These are phyloP conservation scores for Strongylocentrotus purpuratus DNA, from an alignment of 35 echinoderm and acorn worm species.

Conservation along the genomic window DNA sequence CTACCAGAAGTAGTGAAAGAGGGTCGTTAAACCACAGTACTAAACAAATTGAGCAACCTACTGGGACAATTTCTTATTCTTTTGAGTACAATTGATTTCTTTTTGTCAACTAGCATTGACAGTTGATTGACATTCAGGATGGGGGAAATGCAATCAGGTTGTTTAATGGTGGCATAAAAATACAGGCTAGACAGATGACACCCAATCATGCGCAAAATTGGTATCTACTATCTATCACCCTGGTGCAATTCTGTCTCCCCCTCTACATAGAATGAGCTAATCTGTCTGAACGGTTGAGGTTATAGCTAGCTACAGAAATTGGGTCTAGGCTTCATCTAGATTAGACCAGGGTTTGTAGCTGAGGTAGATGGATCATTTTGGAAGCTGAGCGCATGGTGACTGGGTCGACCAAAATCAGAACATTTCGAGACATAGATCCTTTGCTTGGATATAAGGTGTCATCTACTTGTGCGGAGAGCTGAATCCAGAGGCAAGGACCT, in stretches of 20 bases:
- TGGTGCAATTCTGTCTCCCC: not conserved
- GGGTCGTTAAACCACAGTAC: not conserved
- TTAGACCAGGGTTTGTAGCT: not conserved
- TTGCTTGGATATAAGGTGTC: not conserved
- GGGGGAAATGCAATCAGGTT: not conserved
- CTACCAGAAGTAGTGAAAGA: not conserved
- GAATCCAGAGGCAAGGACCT: not conserved
- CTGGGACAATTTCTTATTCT: not conserved
- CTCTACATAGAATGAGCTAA: not conserved
- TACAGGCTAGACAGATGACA: not conserved
- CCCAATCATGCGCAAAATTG: not conserved
- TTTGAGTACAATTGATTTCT: not conserved
- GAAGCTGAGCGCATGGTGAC: not conserved
- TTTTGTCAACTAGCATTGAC: not conserved
- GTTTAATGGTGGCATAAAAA: slow-evolving; percentile 1
- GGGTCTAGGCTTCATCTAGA: not conserved
- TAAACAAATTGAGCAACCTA: not conserved
- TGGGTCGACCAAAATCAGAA: not conserved
- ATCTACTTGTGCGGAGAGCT: not conserved
- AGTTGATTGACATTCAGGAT: not conserved
- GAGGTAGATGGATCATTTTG: not conserved
- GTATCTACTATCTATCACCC: not conserved
- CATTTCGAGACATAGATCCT: not conserved
- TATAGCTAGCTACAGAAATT: not conserved
- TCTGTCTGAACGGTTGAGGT: not conserved